phyloP scores from a whole-genome alignment of 1,140 invertebrate genomes.

The Bombus vancouverensis region DNA sequence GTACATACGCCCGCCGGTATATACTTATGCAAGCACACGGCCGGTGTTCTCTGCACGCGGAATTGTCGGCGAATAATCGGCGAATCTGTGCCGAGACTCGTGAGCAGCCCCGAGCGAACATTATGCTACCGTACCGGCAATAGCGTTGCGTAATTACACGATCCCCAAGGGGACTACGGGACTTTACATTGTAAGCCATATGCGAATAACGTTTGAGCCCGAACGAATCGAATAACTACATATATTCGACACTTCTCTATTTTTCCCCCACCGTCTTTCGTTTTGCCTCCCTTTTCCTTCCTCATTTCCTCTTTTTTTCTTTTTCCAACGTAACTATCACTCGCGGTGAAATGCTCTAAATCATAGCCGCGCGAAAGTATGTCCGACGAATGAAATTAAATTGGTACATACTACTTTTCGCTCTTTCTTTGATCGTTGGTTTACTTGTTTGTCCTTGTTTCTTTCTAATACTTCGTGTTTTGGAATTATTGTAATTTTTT shows the following conservation, averaged over 20 bases:
- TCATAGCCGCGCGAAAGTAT: background rate
- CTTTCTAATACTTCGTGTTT: background rate
- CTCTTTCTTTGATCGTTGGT: background rate
- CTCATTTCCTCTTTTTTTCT: background rate
- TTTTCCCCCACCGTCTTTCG: too few relatives aligned
- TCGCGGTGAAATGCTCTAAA: background rate
- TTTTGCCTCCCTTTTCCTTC: background rate
- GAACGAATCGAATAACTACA: constrained; percentile 44
- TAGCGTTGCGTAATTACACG: constrained; percentile 61
- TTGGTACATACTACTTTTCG: background rate
- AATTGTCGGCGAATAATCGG: constrained; percentile 63
- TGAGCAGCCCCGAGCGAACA: constrained; percentile 58
- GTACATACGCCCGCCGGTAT: constrained; percentile 18
- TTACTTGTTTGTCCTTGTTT: too few relatives aligned
- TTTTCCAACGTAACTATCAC: background rate
- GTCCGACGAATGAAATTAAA: background rate
- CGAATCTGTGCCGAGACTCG: constrained; percentile 54
- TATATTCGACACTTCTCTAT: constrained; percentile 41
- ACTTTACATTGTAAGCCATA: constrained; percentile 24
- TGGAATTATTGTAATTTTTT: background rate
- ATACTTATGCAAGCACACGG: constrained; percentile 44
- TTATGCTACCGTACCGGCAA: constrained; percentile 58
- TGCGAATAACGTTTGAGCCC: constrained; percentile 40
- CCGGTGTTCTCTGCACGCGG: constrained; percentile 46
- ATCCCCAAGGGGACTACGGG: constrained; percentile 42